Percentiles rank a stretch among this genome's conserved stretches.
Evolutionary conservation across 2,888 invertebrate genomes (phyloP).

Genomic region (Apocheima hispidaria): DNA sequence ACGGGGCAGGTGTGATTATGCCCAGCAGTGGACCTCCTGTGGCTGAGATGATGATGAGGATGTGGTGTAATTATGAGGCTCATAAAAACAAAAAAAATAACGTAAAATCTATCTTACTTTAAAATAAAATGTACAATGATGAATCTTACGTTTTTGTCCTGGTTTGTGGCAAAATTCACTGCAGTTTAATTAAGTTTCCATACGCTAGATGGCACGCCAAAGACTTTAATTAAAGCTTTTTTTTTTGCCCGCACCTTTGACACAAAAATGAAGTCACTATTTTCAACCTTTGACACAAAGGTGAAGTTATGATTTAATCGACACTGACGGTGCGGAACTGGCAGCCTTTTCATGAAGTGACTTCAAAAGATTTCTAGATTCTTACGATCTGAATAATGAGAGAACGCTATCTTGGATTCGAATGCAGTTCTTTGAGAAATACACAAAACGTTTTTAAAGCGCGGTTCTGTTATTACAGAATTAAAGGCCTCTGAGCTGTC

Average conservation of each 20-base stretch:
- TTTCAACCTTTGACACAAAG: conserved; percentile 51
- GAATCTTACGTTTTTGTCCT: too few species aligned
- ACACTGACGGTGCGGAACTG: conserved; percentile 27
- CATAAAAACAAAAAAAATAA: too few species aligned
- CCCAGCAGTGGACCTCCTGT: too few species aligned
- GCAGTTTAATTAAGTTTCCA: conserved; percentile 53
- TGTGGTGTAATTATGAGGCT: too few species aligned
- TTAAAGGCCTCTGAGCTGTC: too few species aligned
- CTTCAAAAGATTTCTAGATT: conserved; percentile 16
- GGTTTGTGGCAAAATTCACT: conserved; percentile 45
- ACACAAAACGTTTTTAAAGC: too few species aligned
- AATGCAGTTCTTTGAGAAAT: conserved; percentile 18
- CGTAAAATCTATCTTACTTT: too few species aligned
- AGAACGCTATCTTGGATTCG: conserved; percentile 6
- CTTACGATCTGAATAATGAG: conserved; percentile 30
- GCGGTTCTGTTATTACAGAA: too few species aligned
- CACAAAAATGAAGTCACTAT: conserved; percentile 14
- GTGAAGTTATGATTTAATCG: conserved; percentile 52
- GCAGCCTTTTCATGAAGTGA: conserved; percentile 21
- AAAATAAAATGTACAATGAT: not conserved
- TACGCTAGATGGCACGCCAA: conserved; percentile 47
- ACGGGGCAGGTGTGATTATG: not conserved
- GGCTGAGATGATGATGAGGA: too few species aligned
- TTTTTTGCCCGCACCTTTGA: conserved; percentile 24
- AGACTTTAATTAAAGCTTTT: conserved; percentile 61